Evolutionary conservation across 1,140 invertebrate genomes (phyloP), one percentile per base, ranked within the genome.

Genomic region (Gonioctena quinquepunctata): DNA sequence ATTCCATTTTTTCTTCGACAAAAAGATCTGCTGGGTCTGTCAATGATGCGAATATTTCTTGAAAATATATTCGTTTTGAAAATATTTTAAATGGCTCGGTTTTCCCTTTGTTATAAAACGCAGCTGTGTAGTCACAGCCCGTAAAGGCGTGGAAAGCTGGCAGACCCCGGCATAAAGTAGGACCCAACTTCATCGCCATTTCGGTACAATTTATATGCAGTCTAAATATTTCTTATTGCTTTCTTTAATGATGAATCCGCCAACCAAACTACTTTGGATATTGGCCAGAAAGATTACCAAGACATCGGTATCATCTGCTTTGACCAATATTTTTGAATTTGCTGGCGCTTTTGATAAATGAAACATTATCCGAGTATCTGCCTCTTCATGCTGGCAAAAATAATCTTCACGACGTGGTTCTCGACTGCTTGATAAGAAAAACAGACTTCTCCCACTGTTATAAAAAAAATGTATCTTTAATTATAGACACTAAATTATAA

Each of bases 31-130:
- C 66, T 59, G 23, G 19, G 59, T 67, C 33, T 33, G 2, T 33
- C 23, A 67, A 67, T 42, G 27, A 48, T 2, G 3, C 27, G 54
- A 66, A 66, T 23, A 66, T n/a, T 48, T 3, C 59, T 49, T 57
- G 3, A 13, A 42, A 60, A n/a, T 4, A 28, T 42, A 59, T 27
- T 21, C 59, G 27, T 57, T 49, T 49, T 6, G 27, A 33, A 7
- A 19, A 48, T 50, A 65, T 6, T 54, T 65, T 65, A 2, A 49
- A 23, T n/a, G 28, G 8, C 18, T 22, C 2, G 2, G 42, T n/a
- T 65, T 65, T 65, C 2, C 50, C 33, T 50, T 16, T 65, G n/a
- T 65, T 49, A n/a, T 65, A 65, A 65, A 65, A 54, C n/a, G 63
- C 63, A 8, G 63, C 33, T 8, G 48, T 65, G 1, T 65, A 65